Evolutionary conservation across 2,113 vertebrate species (phyloP).

Genomic region (Aspiorhynchus laticeps): DNA sequence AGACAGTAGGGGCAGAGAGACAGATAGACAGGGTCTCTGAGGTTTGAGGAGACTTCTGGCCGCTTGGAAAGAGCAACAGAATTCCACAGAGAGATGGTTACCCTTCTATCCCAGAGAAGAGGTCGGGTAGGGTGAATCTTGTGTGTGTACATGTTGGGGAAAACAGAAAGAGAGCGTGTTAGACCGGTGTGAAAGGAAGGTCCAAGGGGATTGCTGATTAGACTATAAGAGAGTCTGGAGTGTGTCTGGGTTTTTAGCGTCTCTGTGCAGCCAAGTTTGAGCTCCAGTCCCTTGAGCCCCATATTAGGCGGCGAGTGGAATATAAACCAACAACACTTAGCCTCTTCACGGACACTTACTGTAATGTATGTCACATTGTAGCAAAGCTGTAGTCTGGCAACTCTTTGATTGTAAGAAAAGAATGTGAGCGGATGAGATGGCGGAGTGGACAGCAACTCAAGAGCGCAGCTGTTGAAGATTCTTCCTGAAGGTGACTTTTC

Average conservation of each 20-base stretch:
- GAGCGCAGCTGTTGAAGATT: background rate
- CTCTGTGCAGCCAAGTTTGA: slow-evolving; percentile 19
- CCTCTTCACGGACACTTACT: slow-evolving; percentile 16
- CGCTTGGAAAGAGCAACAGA: background rate
- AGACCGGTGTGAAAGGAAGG: slow-evolving; percentile 24
- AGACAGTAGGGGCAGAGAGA: slow-evolving; percentile 8
- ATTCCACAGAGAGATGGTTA: background rate
- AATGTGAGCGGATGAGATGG: background rate
- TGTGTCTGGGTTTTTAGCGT: slow-evolving; percentile 23
- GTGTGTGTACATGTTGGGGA: slow-evolving; percentile 24
- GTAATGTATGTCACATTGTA: slow-evolving; percentile 13
- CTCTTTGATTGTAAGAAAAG: background rate
- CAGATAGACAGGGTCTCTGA: background rate
- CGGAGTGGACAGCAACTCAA: background rate
- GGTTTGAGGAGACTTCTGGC: background rate
- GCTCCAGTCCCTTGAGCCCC: slow-evolving; percentile 11
- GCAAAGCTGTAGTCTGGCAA: background rate
- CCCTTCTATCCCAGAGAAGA: slow-evolving; percentile 4
- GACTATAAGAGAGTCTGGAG: slow-evolving; percentile 30
- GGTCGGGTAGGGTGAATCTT: slow-evolving; percentile 21
- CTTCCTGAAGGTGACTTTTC: background rate
- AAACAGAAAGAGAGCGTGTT: background rate
- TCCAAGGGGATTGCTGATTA: slow-evolving; percentile 48
- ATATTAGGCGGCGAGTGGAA: background rate
- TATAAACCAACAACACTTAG: slow-evolving; percentile 16